Conservation (phyloP, 2,113 vertebrate genomes). For the Podiceps cristatus region DNA sequence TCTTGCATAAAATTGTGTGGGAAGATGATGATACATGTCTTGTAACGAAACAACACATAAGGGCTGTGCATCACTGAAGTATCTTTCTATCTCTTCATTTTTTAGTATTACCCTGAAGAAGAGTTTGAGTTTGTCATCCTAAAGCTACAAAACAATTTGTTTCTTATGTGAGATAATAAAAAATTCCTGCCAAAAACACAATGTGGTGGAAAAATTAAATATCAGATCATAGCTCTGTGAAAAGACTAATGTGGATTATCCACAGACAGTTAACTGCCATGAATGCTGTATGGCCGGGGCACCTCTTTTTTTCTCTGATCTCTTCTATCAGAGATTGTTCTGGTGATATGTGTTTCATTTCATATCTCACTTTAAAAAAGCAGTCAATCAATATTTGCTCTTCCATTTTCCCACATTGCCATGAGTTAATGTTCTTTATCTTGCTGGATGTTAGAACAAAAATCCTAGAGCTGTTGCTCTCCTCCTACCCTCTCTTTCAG, state of each 20-base stretch:
- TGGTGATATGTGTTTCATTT: neutral
- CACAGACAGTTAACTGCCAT: slow-evolving; percentile 16
- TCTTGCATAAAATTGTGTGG: slow-evolving; percentile 28
- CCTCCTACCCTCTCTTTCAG: neutral
- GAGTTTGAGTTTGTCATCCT: slow-evolving; percentile 32
- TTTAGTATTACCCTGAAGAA: neutral
- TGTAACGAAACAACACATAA: slow-evolving; percentile 42
- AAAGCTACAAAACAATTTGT: neutral
- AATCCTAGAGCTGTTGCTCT: neutral
- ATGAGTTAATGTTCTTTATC: neutral
- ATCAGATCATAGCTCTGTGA: neutral
- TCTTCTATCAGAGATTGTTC: neutral
- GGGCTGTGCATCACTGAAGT: neutral
- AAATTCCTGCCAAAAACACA: neutral
- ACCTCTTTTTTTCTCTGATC: neutral
- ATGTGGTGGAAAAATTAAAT: slow-evolving; percentile 2
- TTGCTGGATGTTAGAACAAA: neutral
- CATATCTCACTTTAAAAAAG: neutral
- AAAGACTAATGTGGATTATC: slow-evolving; percentile 31
- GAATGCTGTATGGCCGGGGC: neutral
- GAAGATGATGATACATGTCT: slow-evolving; percentile 47
- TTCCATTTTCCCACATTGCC: neutral
- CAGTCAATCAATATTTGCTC: neutral
- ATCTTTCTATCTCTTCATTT: slow-evolving; percentile 10
- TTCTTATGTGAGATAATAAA: neutral